Percentiles rank a stretch among this genome's conserved stretches.
These are phyloP conservation scores for Typhlichthys eigenmanni DNA, from an alignment of 2,797 vertebrate genomes.

Conservation along the genomic window DNA sequence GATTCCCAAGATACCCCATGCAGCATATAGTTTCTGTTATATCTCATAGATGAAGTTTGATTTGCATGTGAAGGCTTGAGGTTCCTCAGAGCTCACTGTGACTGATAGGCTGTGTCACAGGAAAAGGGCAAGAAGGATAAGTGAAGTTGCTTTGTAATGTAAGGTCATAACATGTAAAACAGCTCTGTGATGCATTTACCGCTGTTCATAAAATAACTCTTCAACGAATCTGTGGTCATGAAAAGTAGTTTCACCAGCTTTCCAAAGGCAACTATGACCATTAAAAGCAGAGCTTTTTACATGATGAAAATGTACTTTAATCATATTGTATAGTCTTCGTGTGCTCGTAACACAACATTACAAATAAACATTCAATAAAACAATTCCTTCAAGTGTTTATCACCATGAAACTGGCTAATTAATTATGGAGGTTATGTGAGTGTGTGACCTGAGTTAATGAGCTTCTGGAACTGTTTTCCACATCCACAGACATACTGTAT, in stretches of 20 bases:
- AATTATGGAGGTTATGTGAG: too few species aligned
- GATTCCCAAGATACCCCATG: slow-evolving; percentile 1
- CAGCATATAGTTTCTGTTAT: slow-evolving; percentile 18
- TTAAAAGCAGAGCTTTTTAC: too few species aligned
- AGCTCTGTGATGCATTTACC: slow-evolving; percentile 62
- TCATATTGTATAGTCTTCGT: too few species aligned
- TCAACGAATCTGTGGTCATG: slow-evolving; percentile 28
- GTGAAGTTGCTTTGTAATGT: slow-evolving; percentile 58
- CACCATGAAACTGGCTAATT: too few species aligned
- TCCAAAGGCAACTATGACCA: slow-evolving; percentile 1
- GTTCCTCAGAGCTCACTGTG: slow-evolving; percentile 21
- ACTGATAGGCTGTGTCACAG: slow-evolving; percentile 51
- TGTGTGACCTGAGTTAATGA: too few species aligned
- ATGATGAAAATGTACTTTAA: too few species aligned
- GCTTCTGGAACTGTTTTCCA: too few species aligned
- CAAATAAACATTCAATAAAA: too few species aligned
- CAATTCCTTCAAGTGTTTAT: too few species aligned
- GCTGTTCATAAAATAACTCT: slow-evolving; percentile 60
- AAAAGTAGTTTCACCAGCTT: slow-evolving; percentile 14
- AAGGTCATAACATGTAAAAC: slow-evolving; percentile 71
- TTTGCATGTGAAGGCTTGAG: slow-evolving; percentile 23
- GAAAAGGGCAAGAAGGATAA: slow-evolving; percentile 57
- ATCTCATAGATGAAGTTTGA: slow-evolving; percentile 29
- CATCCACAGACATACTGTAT: too few species aligned
- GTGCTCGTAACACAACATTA: too few species aligned